Evolutionary conservation across 2,797 vertebrate species (phyloP).

Genomic region (Mormyrus hasselquistii): DNA sequence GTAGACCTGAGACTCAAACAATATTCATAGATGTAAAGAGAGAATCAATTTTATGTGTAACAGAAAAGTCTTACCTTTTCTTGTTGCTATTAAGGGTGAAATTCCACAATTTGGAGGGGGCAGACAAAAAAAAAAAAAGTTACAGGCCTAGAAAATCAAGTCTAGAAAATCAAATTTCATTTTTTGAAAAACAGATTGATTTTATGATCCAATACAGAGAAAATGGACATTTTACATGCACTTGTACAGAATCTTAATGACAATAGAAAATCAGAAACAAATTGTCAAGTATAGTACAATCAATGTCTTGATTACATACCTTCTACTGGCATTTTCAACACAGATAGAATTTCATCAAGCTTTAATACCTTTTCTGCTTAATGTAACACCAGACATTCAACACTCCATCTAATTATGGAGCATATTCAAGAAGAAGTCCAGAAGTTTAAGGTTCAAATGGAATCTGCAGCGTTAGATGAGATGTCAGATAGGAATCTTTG

Average conservation of each 20-base stretch:
- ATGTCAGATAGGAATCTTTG: neutral
- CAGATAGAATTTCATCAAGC: neutral
- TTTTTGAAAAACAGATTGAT: neutral
- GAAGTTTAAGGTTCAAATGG: neutral
- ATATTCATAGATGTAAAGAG: neutral
- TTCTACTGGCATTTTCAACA: neutral
- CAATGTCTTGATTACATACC: neutral
- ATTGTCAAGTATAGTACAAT: neutral
- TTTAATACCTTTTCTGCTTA: neutral
- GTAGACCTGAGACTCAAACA: neutral
- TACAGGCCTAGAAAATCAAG: neutral
- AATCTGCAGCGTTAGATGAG: neutral
- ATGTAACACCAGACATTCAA: neutral
- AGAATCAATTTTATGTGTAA: neutral
- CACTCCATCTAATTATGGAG: neutral
- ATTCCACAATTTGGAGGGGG: neutral
- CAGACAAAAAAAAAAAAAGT: slow-evolving; percentile 24
- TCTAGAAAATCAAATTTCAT: neutral
- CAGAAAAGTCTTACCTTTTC: slow-evolving; percentile 55
- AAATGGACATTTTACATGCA: no score
- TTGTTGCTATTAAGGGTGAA: slow-evolving; percentile 39
- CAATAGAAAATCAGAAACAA: neutral
- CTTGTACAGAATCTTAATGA: neutral
- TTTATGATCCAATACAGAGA: neutral
- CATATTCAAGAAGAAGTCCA: neutral